Conservation (phyloP, 2,113 vertebrate species). For the Telmatochromis sp. region DNA sequence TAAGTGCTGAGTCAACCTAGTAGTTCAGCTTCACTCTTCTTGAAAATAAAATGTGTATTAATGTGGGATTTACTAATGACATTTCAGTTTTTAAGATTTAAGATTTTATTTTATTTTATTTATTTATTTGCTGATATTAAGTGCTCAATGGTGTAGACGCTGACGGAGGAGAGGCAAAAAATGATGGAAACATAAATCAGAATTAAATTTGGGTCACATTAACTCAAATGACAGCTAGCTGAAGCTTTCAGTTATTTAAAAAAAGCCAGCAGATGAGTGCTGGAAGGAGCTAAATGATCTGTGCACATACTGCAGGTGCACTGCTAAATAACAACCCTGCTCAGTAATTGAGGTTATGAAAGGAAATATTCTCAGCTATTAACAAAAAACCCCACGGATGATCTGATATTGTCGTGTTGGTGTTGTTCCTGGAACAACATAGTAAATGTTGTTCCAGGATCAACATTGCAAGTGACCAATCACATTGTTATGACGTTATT, state of each 20-base stretch:
- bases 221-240: background rate
- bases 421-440: background rate
- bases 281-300: background rate
- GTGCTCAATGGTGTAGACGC: background rate
- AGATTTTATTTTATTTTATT: background rate
- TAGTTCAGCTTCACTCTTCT: background rate
- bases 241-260: background rate
- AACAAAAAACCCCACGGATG: background rate
- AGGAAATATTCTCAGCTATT: background rate
- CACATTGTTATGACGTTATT: background rate
- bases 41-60: background rate
- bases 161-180: background rate
- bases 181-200: background rate
- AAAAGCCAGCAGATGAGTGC: background rate
- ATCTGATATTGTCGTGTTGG: background rate
- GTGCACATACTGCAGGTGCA: background rate
- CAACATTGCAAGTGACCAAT: background rate
- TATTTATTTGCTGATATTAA: background rate
- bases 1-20: background rate
- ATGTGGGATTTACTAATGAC: background rate
- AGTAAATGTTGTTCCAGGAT: background rate
- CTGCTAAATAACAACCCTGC: background rate
- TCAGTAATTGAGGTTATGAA: background rate
- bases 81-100: background rate
- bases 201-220: background rate